These are phyloP conservation scores for Botia almorhae DNA, from an alignment of 2,797 vertebrate species.

Conservation along the genomic window DNA sequence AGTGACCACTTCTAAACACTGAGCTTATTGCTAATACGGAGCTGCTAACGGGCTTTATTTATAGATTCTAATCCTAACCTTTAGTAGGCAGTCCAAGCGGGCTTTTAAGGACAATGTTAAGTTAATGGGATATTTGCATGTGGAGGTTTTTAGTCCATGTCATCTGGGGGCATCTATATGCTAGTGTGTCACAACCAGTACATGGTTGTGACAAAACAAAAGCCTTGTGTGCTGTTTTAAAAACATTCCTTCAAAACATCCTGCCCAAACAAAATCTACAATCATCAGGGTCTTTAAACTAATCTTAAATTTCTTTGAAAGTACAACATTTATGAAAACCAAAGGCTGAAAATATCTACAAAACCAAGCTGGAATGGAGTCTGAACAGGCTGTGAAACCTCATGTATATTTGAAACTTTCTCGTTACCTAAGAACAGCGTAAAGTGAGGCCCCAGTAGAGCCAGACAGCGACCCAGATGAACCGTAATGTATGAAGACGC, in stretches of 20 bases:
- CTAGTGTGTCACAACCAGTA: no score
- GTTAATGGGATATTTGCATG: no score
- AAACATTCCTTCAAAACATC: no score
- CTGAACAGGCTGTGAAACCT: not conserved
- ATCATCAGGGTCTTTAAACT: no score
- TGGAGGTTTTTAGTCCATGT: no score
- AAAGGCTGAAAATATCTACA: not conserved
- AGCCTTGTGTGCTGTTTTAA: no score
- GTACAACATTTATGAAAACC: not conserved
- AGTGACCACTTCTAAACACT: slow-evolving; percentile 6
- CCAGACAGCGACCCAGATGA: slow-evolving; percentile 13
- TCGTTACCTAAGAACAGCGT: slow-evolving; percentile 15
- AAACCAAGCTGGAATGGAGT: not conserved
- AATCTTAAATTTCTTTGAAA: not conserved
- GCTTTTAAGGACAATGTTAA: no score
- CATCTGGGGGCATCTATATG: no score
- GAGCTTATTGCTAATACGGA: not conserved
- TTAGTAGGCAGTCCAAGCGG: not conserved
- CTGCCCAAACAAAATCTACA: no score
- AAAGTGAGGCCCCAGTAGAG: not conserved
- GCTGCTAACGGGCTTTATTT: not conserved
- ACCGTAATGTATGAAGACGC: slow-evolving; percentile 12
- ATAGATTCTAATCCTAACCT: not conserved
- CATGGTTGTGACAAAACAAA: no score
- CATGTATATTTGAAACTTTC: not conserved